Evolutionary conservation across 1,140 invertebrate species (phyloP), one percentile per base, ranked within the genome.

Genomic region (Drosophila biarmipes): DNA sequence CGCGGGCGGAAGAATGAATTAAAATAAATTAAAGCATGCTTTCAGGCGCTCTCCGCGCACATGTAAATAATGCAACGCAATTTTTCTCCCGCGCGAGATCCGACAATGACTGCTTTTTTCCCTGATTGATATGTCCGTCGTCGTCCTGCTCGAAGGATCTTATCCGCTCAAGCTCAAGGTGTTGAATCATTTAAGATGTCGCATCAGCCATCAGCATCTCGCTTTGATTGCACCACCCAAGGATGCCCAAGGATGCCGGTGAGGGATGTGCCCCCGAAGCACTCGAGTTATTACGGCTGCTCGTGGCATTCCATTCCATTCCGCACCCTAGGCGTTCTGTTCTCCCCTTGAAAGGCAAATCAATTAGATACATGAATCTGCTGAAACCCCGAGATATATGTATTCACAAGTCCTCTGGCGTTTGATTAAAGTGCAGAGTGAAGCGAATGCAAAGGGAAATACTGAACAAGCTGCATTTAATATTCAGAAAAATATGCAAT

Each of bases 11-110:
- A 59, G 81, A 90, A 75, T 78, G 79, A 89, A 89, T 90, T 90
- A 90, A 89, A 89, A 89, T 89, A 89, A 89, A 89, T 89, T 89
- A 89, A 89, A 89, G 80, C 85, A 84, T 84, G 84, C 85, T 89
- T 89, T 89, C 84, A 84, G 85, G 79, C 57, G 69, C 56, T 64
- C 58, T 19, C 85, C 80, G 64, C 76, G 66, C 17, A 69, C 79
- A 84, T 77, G 84, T 87, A 87, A 87, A 89, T 87, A 87, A 87
- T 89, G 84, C 84, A 87, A 66, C 72, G 59, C 72, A 81, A 87
- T 87, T 87, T 87, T 87, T 87, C 82, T 87, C 84, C 59, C 78
- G 51, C 71, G 74, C 17, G 27, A 46, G 49, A 27, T 55, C 19
- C 31, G 42, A 63, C 62, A 72, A 57, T 55, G 75, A 43, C 53